These are phyloP conservation scores for Rhinoraja longicauda DNA, from an alignment of 2,797 vertebrate genomes.

Conservation along the genomic window DNA sequence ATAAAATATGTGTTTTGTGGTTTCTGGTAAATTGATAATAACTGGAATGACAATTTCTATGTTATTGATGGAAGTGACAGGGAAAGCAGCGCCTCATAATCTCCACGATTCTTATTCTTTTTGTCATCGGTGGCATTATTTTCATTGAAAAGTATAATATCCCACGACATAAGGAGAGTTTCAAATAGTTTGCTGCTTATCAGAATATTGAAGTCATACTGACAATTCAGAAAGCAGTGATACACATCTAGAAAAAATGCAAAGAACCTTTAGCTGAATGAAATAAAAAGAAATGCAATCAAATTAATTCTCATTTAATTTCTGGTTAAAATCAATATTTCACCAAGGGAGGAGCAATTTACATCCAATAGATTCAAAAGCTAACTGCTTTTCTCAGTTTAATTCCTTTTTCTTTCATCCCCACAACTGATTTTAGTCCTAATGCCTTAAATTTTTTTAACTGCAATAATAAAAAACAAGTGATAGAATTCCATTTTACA, in stretches of 20 bases:
- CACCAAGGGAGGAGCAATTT: neutral
- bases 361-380: neutral
- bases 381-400: neutral
- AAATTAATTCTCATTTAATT: neutral
- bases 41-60: neutral
- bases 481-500: neutral
- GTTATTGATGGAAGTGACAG: neutral
- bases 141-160: neutral
- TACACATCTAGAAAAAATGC: neutral
- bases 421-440: neutral
- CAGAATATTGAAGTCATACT: neutral
- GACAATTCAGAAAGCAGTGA: neutral
- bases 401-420: neutral
- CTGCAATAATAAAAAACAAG: neutral
- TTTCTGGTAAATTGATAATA: neutral
- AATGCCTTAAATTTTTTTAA: neutral
- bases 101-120: neutral
- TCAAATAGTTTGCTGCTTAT: neutral
- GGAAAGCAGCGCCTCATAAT: neutral
- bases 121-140: neutral
- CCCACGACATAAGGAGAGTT: neutral
- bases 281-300: neutral
- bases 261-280: neutral
- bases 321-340: neutral
- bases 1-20: neutral